Percentiles rank a stretch among this genome's conserved stretches.
phyloP scores from a whole-genome alignment of 1,140 invertebrate species.

The Homarus americanus region DNA sequence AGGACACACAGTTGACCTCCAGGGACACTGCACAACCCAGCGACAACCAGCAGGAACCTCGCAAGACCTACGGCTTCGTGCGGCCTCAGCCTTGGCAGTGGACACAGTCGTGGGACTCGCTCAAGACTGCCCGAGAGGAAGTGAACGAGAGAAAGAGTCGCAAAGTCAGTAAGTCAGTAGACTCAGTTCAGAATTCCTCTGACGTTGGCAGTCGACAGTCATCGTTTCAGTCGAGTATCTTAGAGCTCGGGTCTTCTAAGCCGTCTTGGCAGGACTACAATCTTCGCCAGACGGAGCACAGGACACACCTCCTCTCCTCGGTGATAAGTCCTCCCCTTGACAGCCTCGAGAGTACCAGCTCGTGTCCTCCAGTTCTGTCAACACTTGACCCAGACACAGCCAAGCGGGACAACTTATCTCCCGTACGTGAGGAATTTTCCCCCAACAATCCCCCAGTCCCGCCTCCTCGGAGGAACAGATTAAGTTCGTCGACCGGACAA shows the following conservation, averaged over 20 bases:
- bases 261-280: slow-evolving; percentile 3
- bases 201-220: neutral
- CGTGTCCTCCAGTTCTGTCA: neutral
- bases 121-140: slow-evolving; percentile 13
- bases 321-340: neutral
- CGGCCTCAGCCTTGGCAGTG: slow-evolving; percentile 39
- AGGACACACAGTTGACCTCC: neutral
- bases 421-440: neutral
- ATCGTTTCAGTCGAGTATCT: neutral
- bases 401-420: slow-evolving; percentile 14
- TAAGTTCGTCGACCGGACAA: slow-evolving; percentile 64
- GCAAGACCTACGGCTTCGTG: neutral
- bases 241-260: neutral
- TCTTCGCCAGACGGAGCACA: neutral
- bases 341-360: neutral
- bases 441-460: slow-evolving; percentile 38
- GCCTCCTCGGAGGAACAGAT: slow-evolving; percentile 55
- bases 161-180: slow-evolving; percentile 31
- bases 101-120: slow-evolving; percentile 53
- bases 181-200: slow-evolving; percentile 10
- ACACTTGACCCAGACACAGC: neutral
- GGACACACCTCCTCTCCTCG: neutral
- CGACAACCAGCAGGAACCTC: neutral
- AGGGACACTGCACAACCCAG: neutral
- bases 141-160: neutral